Evolutionary conservation across 2,888 invertebrate species (phyloP).

Genomic region (Chirona hameri): DNA sequence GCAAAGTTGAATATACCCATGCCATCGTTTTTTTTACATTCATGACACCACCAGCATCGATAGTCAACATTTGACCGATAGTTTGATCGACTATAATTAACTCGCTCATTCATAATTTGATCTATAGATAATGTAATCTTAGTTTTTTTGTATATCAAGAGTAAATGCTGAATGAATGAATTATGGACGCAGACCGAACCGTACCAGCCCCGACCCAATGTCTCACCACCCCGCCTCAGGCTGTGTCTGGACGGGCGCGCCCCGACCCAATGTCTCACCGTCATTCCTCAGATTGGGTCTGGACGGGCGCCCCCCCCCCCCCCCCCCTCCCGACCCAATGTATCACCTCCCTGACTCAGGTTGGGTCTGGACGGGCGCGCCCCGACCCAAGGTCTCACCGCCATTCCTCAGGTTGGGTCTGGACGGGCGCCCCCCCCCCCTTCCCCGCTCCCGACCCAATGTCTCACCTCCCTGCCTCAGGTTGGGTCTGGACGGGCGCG

Average conservation of each 20-base stretch:
- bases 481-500: not conserved
- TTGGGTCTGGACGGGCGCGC: not conserved
- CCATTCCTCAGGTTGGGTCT: not conserved
- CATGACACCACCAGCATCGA: too few relatives aligned
- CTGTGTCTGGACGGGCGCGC: not conserved
- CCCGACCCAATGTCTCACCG: not conserved
- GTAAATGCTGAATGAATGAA: too few relatives aligned
- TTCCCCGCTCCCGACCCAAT: too few relatives aligned
- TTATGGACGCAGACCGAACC: too few relatives aligned
- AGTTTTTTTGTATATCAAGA: too few relatives aligned
- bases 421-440: not conserved
- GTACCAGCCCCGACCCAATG: not conserved
- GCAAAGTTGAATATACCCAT: too few relatives aligned
- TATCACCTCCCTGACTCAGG: not conserved
- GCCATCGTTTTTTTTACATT: too few relatives aligned
- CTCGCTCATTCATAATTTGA: too few relatives aligned
- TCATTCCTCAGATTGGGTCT: not conserved
- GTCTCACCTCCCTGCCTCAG: not conserved
- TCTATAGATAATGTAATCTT: too few relatives aligned
- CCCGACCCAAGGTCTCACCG: not conserved
- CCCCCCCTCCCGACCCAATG: too few relatives aligned
- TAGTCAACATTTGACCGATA: too few relatives aligned
- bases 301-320: not conserved
- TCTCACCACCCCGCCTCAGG: not conserved
- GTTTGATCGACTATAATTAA: too few relatives aligned